phyloP scores from a whole-genome alignment of 2,797 vertebrate species.

The Dromococcyx pavoninus region DNA sequence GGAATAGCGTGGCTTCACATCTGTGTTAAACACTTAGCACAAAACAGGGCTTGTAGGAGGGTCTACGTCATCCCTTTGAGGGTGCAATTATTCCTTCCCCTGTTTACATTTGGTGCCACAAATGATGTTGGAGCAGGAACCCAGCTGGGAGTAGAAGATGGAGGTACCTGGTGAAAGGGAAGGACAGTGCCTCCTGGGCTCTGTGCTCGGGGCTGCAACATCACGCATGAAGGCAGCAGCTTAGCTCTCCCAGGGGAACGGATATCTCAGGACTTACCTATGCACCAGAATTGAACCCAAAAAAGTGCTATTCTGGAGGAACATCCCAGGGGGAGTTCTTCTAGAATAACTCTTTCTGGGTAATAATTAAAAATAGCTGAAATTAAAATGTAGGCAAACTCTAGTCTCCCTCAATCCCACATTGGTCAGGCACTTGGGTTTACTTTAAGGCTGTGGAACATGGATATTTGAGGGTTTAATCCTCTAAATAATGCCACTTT shows the following conservation, averaged over 20 bases:
- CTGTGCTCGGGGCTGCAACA: not conserved
- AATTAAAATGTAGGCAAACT: fast-evolving
- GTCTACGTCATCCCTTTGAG: fast-evolving
- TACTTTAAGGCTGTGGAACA: not conserved
- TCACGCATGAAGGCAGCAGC: fast-evolving
- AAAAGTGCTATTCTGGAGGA: not conserved
- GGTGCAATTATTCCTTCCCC: not conserved
- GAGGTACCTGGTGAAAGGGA: not conserved
- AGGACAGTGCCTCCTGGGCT: not conserved
- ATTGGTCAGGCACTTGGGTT: not conserved
- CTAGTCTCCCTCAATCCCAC: not conserved
- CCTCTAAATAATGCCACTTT: not conserved
- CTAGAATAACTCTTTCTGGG: not conserved
- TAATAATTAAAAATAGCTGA: fast-evolving
- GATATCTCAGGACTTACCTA: not conserved
- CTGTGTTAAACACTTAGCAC: not conserved
- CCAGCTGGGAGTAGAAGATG: fast-evolving
- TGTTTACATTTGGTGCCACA: fast-evolving
- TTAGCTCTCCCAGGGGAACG: not conserved
- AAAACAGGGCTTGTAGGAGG: not conserved
- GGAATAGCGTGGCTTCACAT: fast-evolving
- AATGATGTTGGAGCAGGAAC: not conserved
- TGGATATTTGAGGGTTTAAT: not conserved
- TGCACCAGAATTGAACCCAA: fast-evolving
- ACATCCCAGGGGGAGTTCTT: fast-evolving